Percentiles rank a stretch among this genome's conserved stretches.
phyloP scores from a whole-genome alignment of 2,113 vertebrate species.

The Anas platyrhynchos region DNA sequence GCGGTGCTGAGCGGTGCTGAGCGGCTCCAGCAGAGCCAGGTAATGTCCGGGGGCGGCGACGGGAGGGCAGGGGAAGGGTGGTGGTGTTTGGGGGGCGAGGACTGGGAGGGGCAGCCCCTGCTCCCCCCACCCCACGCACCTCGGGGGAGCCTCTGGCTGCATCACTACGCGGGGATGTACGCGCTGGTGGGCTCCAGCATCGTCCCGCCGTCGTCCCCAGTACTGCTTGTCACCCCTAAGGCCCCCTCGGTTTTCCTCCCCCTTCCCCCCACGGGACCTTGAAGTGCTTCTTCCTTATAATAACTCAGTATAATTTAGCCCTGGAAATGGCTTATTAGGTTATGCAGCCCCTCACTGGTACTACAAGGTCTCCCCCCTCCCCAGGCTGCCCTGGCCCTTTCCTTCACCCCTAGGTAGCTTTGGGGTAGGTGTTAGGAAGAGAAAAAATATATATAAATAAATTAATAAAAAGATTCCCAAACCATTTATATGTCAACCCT shows the following conservation, averaged over 20 bases:
- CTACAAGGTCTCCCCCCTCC: accelerated
- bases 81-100: neutral
- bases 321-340: neutral
- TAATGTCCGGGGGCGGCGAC: too few relatives aligned
- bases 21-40: too few relatives aligned
- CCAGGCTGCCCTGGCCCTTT: accelerated
- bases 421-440: neutral
- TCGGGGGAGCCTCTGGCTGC: too few relatives aligned
- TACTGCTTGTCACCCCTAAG: neutral
- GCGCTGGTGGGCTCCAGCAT: too few relatives aligned
- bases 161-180: too few relatives aligned
- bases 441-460: neutral
- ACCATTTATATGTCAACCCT: neutral
- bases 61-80: too few relatives aligned
- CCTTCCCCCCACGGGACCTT: too few relatives aligned
- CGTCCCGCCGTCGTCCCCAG: too few relatives aligned
- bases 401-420: neutral
- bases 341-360: too few relatives aligned
- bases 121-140: too few relatives aligned
- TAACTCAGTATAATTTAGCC: neutral
- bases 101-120: too few relatives aligned
- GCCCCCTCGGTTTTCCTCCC: accelerated
- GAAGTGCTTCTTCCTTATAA: neutral
- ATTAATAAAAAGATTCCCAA: neutral
- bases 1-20: too few relatives aligned